phyloP scores from a whole-genome alignment of 2,888 invertebrate species.

The Petrophora chlorosata region DNA sequence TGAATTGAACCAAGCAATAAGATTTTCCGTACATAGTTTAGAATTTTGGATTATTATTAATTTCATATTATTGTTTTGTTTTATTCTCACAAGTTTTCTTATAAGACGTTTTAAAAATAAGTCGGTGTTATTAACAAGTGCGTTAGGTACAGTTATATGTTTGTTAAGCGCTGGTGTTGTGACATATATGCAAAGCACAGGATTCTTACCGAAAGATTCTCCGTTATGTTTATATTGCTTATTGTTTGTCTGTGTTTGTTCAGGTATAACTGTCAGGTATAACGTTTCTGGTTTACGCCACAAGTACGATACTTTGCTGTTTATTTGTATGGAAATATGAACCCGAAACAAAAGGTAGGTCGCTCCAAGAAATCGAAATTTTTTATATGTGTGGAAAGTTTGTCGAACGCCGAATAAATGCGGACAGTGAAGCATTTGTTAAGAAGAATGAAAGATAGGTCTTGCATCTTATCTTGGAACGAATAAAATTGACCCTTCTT shows the following conservation, averaged over 20 bases:
- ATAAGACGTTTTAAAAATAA: constrained; percentile 14
- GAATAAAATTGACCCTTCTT: no score
- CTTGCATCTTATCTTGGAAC: no score
- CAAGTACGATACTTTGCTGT: not conserved
- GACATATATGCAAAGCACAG: constrained; percentile 17
- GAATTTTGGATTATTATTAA: not conserved
- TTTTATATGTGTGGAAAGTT: constrained; percentile 17
- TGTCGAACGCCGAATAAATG: not conserved
- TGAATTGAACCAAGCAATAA: constrained; percentile 21
- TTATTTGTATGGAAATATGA: constrained; percentile 33
- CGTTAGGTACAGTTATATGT: not conserved
- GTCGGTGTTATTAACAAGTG: constrained; percentile 6
- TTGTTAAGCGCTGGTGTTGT: constrained; percentile 2
- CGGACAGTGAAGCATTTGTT: not conserved
- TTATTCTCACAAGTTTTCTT: constrained; percentile 12
- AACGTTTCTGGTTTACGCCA: not conserved
- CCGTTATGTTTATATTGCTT: constrained; percentile 23
- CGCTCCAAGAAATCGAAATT: constrained; percentile 37
- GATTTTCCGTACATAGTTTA: not conserved
- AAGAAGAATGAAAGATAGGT: no score
- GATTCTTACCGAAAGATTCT: constrained; percentile 17
- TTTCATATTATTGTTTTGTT: constrained; percentile 1
- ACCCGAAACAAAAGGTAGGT: constrained; percentile 37
- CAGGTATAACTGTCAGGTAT: constrained; percentile 13
- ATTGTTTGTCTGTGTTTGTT: constrained; percentile 11